Evolutionary conservation across 2,888 invertebrate genomes (phyloP).

Genomic region (Tyria jacobaeae): DNA sequence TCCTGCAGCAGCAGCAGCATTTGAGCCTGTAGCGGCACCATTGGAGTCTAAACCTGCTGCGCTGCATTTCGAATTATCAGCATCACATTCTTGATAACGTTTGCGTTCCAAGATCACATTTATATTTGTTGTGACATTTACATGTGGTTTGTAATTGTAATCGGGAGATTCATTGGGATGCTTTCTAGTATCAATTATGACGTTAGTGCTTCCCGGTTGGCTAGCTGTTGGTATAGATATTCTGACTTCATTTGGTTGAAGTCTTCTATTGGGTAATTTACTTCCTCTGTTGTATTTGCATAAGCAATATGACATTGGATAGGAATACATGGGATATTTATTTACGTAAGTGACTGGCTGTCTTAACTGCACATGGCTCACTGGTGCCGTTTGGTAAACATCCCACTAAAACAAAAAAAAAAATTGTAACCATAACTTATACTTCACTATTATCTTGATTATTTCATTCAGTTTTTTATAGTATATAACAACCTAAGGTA

Average conservation of each 20-base stretch:
- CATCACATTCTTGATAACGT: neutral
- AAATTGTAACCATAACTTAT: neutral
- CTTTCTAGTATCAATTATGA: neutral
- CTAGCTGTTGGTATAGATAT: neutral
- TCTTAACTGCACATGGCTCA: constrained; percentile 25
- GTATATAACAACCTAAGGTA: too few relatives aligned
- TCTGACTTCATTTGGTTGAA: neutral
- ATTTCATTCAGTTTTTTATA: too few relatives aligned
- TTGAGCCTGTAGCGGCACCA: neutral
- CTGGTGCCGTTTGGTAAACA: constrained; percentile 27
- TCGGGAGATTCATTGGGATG: neutral
- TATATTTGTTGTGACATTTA: neutral
- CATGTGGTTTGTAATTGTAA: neutral
- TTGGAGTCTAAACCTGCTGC: neutral
- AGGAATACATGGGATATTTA: constrained; percentile 8
- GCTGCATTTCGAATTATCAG: too few relatives aligned
- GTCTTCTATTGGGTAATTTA: neutral
- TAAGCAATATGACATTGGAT: neutral
- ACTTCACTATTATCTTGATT: too few relatives aligned
- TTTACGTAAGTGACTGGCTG: constrained; percentile 10
- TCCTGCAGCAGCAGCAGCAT: neutral
- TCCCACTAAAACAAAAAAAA: constrained; percentile 40
- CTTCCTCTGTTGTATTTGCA: too few relatives aligned
- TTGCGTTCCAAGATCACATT: neutral
- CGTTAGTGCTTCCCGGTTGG: neutral